phyloP scores from a whole-genome alignment of 2,113 vertebrate genomes.

The Brachyistius frenatus region DNA sequence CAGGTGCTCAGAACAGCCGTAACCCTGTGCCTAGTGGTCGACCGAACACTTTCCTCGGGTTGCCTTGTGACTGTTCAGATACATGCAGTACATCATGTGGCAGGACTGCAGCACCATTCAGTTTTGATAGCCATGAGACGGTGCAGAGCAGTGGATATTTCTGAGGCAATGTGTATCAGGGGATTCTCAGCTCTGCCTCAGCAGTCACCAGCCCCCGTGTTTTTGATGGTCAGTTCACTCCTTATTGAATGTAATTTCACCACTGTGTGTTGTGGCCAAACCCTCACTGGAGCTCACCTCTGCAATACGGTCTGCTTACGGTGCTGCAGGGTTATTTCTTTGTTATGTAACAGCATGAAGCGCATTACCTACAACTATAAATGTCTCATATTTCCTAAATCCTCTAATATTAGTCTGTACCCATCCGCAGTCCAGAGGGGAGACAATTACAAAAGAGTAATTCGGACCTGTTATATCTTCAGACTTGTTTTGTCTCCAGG shows the following conservation, averaged over 20 bases:
- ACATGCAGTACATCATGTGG: constrained; percentile 48
- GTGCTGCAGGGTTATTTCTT: constrained; percentile 45
- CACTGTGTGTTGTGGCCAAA: constrained; percentile 27
- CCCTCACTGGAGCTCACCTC: constrained; percentile 12
- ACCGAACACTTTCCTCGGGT: constrained; percentile 58
- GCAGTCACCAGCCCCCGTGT: constrained; percentile 44
- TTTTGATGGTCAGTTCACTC: constrained; percentile 36
- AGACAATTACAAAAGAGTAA: constrained; percentile 46
- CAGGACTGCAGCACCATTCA: constrained; percentile 34
- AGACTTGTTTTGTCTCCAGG: constrained; percentile 45
- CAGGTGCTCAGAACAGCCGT: constrained; percentile 63
- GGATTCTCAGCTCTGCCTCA: constrained; percentile 50
- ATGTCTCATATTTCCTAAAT: constrained; percentile 50
- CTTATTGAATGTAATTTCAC: constrained; percentile 76
- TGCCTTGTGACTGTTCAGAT: constrained; percentile 61
- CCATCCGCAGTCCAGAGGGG: constrained; percentile 5
- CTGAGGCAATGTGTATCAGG: constrained; percentile 20
- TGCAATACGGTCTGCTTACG: background rate
- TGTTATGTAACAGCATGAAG: constrained; percentile 38
- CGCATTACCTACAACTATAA: constrained; percentile 48
- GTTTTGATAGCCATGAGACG: constrained; percentile 8
- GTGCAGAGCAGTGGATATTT: constrained; percentile 12
- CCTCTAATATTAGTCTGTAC: constrained; percentile 40
- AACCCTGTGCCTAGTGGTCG: constrained; percentile 63
- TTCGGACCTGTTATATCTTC: constrained; percentile 33